These are phyloP conservation scores for Latrodectus elegans DNA, from an alignment of 2,888 invertebrate species.

Conservation along the genomic window DNA sequence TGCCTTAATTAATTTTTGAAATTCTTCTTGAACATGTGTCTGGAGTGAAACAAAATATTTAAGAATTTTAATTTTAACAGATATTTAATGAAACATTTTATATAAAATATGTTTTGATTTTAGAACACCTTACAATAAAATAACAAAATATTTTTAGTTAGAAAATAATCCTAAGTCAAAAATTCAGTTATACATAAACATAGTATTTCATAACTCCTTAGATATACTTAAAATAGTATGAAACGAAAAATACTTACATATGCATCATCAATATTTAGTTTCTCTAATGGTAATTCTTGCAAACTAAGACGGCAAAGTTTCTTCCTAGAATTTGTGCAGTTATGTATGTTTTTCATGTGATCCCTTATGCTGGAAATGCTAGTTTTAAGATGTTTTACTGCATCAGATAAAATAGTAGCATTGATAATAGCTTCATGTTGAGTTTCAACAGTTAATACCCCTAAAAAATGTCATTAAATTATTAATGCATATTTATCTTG, in stretches of 20 bases:
- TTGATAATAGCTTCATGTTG: constrained; percentile 45
- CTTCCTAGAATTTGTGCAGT: constrained; percentile 48
- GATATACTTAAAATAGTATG: not conserved
- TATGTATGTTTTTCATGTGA: constrained; percentile 35
- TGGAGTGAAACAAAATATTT: constrained; percentile 11
- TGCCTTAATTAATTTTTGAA: constrained; percentile 46
- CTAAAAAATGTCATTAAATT: constrained; percentile 8
- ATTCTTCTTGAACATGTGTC: constrained; percentile 51
- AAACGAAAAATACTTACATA: constrained; percentile 36
- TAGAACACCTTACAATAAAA: not conserved
- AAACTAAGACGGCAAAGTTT: constrained; percentile 45
- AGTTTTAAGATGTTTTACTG: constrained; percentile 39
- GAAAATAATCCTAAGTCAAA: not conserved
- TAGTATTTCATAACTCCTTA: not conserved
- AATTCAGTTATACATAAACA: not conserved
- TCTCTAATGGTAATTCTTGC: constrained; percentile 45
- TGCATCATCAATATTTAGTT: constrained; percentile 46
- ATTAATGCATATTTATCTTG: too few species aligned
- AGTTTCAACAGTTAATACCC: constrained; percentile 55
- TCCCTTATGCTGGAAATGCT: constrained; percentile 40
- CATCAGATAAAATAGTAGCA: constrained; percentile 44
- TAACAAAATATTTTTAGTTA: not conserved
- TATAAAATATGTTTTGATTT: not conserved
- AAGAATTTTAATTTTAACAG: not conserved
- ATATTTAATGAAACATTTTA: not conserved